Percentiles rank a stretch among this genome's conserved stretches.
Evolutionary conservation across 2,113 vertebrate genomes (phyloP).

Genomic region (Rhinopomastus cyanomelas): DNA sequence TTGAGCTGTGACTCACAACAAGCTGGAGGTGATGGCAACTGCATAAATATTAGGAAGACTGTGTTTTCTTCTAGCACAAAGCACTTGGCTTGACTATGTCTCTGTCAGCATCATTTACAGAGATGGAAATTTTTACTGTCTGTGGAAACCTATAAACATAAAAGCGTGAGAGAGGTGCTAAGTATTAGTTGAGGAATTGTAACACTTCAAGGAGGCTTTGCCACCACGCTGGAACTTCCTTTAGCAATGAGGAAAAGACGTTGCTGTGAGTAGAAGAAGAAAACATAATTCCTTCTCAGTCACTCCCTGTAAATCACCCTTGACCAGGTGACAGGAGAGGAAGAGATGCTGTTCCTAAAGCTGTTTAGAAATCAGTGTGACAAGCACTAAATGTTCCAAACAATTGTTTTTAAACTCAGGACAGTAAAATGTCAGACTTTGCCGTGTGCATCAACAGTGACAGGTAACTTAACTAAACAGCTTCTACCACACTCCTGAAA

Average conservation of each 20-base stretch:
- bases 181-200: background rate
- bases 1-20: background rate
- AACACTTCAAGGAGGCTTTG: background rate
- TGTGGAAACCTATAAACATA: background rate
- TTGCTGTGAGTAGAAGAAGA: background rate
- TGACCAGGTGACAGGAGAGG: background rate
- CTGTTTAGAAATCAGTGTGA: background rate
- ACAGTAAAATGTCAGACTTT: background rate
- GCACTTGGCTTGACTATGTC: background rate
- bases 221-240: background rate
- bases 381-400: background rate
- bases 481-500: background rate
- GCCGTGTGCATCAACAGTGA: background rate
- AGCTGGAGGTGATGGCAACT: background rate
- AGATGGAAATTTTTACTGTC: constrained; percentile 33
- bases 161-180: constrained; percentile 1
- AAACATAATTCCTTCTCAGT: constrained; percentile 2
- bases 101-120: background rate
- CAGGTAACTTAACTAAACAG: background rate
- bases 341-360: background rate
- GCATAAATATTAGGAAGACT: background rate
- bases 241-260: background rate
- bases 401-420: background rate
- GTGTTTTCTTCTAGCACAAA: constrained; percentile 12
- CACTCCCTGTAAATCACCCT: background rate